Evolutionary conservation across 2,113 vertebrate species (phyloP).

Genomic region (Ammodytes marinus): DNA sequence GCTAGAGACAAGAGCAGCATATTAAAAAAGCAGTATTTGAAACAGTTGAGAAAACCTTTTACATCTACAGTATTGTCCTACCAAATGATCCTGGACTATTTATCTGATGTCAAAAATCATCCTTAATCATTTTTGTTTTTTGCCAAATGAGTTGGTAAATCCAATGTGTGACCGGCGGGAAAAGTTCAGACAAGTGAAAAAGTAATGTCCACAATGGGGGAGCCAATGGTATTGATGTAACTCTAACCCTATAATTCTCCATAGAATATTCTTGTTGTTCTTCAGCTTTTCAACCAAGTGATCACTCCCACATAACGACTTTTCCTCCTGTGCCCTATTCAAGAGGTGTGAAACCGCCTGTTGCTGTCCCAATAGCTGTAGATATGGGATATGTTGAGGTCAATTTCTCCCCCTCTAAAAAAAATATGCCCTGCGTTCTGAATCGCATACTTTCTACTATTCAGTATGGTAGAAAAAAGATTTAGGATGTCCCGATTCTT

Average conservation of each 20-base stretch:
- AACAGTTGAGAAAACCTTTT: conserved; percentile 20
- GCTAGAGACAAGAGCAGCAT: conserved; percentile 82
- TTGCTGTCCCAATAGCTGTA: no score
- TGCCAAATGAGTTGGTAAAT: conserved; percentile 6
- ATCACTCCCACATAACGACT: conserved; percentile 44
- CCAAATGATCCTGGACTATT: conserved; percentile 1
- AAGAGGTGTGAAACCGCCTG: no score
- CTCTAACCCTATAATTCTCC: conserved; percentile 9
- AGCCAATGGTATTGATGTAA: conserved; percentile 3
- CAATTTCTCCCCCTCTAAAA: neutral
- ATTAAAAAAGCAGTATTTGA: conserved; percentile 37
- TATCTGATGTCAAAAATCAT: conserved; percentile 6
- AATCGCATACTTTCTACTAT: no score
- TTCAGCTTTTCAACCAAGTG: conserved; percentile 27
- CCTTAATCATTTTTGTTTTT: neutral
- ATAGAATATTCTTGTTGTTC: conserved; percentile 48
- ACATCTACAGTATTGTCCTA: conserved; percentile 15
- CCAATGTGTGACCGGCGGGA: neutral
- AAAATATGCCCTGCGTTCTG: neutral
- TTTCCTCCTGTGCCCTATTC: no score
- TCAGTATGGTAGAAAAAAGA: no score
- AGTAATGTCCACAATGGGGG: neutral
- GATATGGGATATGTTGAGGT: no score
- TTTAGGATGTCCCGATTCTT: no score
- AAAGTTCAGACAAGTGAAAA: conserved; percentile 18